Evolutionary conservation across 2,113 vertebrate species (phyloP).

Genomic region (Albula glossodonta): DNA sequence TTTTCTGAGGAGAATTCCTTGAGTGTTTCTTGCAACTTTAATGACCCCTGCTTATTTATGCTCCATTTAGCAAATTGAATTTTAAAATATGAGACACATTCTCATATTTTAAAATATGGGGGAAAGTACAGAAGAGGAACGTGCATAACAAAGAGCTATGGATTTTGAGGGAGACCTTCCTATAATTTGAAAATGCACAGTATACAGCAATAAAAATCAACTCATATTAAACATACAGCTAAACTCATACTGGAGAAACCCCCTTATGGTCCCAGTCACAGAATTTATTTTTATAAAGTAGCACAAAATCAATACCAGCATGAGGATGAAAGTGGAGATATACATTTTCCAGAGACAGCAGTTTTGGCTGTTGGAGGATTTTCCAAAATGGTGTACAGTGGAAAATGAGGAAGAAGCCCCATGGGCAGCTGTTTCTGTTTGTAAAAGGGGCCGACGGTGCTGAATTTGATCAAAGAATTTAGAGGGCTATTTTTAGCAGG

Average conservation of each 20-base stretch:
- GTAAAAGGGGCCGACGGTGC: slow-evolving; percentile 42
- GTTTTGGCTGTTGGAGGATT: background rate
- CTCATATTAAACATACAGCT: background rate
- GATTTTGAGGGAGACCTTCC: background rate
- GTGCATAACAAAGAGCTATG: background rate
- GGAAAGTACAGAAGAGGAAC: background rate
- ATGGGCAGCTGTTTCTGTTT: background rate
- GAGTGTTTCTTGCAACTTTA: slow-evolving; percentile 3
- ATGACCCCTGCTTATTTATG: background rate
- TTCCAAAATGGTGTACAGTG: background rate
- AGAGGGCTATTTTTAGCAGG: slow-evolving; percentile 56
- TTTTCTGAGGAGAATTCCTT: background rate
- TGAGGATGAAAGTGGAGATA: background rate
- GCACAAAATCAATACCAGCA: background rate
- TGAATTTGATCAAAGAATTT: slow-evolving; percentile 49
- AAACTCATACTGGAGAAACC: background rate
- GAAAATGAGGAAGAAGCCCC: background rate
- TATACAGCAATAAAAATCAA: background rate
- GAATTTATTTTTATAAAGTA: background rate
- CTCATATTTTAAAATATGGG: background rate
- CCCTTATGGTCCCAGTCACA: background rate
- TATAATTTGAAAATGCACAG: background rate
- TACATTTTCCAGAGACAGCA: background rate
- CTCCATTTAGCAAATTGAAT: slow-evolving; percentile 7
- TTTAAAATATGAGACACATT: background rate